Percentiles rank a stretch among this genome's conserved stretches.
Evolutionary conservation across 1,140 invertebrate genomes (phyloP).

Genomic region (Nasonia vitripennis): DNA sequence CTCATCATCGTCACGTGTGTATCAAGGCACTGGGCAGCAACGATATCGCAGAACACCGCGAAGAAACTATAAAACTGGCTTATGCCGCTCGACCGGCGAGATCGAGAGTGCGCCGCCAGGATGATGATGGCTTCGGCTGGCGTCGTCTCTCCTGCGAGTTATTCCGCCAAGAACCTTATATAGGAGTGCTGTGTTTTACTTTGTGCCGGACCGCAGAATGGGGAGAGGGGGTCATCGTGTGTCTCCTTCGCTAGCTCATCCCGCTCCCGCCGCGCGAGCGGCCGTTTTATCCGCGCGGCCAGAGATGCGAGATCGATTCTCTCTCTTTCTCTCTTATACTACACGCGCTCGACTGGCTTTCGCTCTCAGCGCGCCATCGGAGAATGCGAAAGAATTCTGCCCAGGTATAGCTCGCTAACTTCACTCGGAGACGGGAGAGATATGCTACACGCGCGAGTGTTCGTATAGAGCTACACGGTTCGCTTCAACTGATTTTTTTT

Average conservation of each 20-base stretch:
- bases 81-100: not conserved
- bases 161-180: conserved; percentile 45
- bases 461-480: no score
- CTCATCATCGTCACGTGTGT: not conserved
- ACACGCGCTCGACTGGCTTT: not conserved
- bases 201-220: conserved; percentile 21
- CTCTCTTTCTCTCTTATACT: conserved; percentile 19
- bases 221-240: conserved; percentile 37
- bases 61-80: not conserved
- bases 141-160: not conserved
- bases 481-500: no score
- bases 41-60: not conserved
- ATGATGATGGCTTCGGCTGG: not conserved
- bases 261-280: not conserved
- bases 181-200: conserved; percentile 47
- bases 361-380: not conserved
- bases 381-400: conserved; percentile 24
- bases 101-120: conserved; percentile 18
- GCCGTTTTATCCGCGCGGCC: conserved; percentile 26
- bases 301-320: conserved; percentile 14
- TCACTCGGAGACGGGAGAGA: not conserved
- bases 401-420: not conserved
- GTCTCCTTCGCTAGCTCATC: conserved; percentile 30
- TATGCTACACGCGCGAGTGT: no score
- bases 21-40: not conserved